Evolutionary conservation across 2,113 vertebrate genomes (phyloP).

Genomic region (Sciurus niger): DNA sequence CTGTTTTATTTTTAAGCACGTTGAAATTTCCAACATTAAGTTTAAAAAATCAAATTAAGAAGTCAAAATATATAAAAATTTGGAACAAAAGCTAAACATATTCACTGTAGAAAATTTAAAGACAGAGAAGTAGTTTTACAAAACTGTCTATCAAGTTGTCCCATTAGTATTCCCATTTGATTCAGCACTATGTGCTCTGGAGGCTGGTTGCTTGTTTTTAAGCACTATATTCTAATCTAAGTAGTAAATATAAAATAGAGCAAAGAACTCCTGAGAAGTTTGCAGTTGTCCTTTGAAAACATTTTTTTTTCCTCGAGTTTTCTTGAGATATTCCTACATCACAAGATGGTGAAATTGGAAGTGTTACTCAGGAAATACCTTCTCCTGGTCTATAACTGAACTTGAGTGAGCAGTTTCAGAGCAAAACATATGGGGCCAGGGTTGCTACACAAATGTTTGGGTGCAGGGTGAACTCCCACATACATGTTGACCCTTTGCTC

Average conservation of each 20-base stretch:
- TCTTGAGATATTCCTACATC: background rate
- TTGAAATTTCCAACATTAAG: slow-evolving; percentile 16
- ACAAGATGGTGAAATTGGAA: slow-evolving; percentile 3
- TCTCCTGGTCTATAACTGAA: background rate
- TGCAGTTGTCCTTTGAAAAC: slow-evolving; percentile 11
- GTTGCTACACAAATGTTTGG: background rate
- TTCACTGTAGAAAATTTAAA: background rate
- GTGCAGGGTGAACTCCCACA: background rate
- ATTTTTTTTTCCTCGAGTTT: background rate
- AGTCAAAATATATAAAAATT: background rate
- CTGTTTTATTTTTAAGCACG: background rate
- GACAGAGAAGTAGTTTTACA: background rate
- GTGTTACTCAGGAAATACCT: background rate
- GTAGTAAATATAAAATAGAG: background rate
- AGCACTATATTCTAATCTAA: background rate
- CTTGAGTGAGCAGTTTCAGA: background rate
- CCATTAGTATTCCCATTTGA: background rate
- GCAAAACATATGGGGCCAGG: no score
- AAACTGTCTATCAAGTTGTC: background rate
- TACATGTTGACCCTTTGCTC: background rate
- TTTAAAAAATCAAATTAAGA: background rate
- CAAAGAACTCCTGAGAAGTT: background rate
- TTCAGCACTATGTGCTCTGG: background rate
- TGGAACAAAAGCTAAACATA: background rate
- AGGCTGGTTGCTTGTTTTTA: background rate